Conservation (phyloP, 2,888 invertebrate species). For the Drosophila birchii region DNA sequence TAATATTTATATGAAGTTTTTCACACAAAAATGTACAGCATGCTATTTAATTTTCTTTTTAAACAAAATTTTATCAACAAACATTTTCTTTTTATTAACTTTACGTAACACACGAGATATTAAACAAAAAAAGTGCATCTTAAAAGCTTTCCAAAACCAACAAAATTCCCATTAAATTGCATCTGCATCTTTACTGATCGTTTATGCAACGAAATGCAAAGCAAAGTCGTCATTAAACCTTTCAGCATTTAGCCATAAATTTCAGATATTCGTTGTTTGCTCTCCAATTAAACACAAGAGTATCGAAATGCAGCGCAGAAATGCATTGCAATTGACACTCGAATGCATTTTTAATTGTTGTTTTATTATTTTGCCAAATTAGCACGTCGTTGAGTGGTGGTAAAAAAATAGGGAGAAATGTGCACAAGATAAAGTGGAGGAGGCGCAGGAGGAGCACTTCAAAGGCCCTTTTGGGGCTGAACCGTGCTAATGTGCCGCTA, state of each 20-base stretch:
- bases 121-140: neutral
- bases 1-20: neutral
- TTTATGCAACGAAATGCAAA: constrained; percentile 38
- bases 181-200: constrained; percentile 3
- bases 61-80: neutral
- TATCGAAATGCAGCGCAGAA: constrained; percentile 5
- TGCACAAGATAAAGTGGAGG: neutral
- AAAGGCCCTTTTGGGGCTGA: constrained; percentile 52
- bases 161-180: neutral
- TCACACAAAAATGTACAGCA: no score
- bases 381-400: constrained; percentile 69
- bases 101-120: neutral
- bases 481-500: constrained; percentile 58
- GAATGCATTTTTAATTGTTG: constrained; percentile 74
- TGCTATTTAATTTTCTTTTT: neutral
- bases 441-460: constrained; percentile 57
- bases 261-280: constrained; percentile 49
- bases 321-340: constrained; percentile 64
- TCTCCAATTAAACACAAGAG: constrained; percentile 27
- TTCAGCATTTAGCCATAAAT: constrained; percentile 64
- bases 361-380: constrained; percentile 75
- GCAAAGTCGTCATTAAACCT: constrained; percentile 62
- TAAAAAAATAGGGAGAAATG: constrained; percentile 15
- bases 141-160: neutral
- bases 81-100: no score